Evolutionary conservation across 1,140 invertebrate genomes (phyloP).

Genomic region (Drosophila fuyamai): DNA sequence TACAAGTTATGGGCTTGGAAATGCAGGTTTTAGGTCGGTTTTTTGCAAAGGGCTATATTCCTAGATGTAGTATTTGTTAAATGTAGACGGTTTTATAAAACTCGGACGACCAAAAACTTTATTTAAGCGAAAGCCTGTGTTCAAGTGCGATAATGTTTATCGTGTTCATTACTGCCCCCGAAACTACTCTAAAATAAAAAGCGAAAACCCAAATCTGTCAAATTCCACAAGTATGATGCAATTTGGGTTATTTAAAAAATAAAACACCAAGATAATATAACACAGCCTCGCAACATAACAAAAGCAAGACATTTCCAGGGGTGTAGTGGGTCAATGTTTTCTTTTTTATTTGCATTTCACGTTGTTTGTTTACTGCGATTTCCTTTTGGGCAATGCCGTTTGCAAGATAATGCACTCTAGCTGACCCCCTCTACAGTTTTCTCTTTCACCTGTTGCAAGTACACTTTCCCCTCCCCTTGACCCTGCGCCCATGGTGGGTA

Average conservation of each 20-base stretch:
- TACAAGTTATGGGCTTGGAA: too few relatives aligned
- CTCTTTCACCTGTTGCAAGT: slow-evolving; percentile 38
- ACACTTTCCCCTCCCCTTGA: slow-evolving; percentile 2
- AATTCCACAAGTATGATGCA: slow-evolving; percentile 69
- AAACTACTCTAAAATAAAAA: slow-evolving; percentile 23
- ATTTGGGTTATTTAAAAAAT: slow-evolving; percentile 34
- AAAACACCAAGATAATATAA: slow-evolving; percentile 28
- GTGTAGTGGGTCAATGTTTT: slow-evolving; percentile 41
- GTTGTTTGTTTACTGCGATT: slow-evolving; percentile 37
- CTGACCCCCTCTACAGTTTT: slow-evolving; percentile 31
- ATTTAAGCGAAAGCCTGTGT: slow-evolving; percentile 1
- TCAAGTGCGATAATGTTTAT: slow-evolving; percentile 61
- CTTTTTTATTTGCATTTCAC: slow-evolving; percentile 36
- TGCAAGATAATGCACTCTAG: slow-evolving; percentile 13
- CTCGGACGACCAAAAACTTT: too few relatives aligned
- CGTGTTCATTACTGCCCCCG: slow-evolving; percentile 6
- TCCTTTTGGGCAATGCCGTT: slow-evolving; percentile 19
- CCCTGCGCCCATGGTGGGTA: slow-evolving; percentile 14
- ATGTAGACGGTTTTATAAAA: too few relatives aligned
- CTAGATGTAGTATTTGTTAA: too few relatives aligned
- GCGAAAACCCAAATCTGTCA: slow-evolving; percentile 51
- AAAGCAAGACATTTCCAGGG: slow-evolving; percentile 10
- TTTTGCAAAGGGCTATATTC: too few relatives aligned
- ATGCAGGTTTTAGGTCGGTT: too few relatives aligned
- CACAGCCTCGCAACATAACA: slow-evolving; percentile 20